Conservation (phyloP, 2,797 vertebrate genomes). For the Phoeniculus purpureus region DNA sequence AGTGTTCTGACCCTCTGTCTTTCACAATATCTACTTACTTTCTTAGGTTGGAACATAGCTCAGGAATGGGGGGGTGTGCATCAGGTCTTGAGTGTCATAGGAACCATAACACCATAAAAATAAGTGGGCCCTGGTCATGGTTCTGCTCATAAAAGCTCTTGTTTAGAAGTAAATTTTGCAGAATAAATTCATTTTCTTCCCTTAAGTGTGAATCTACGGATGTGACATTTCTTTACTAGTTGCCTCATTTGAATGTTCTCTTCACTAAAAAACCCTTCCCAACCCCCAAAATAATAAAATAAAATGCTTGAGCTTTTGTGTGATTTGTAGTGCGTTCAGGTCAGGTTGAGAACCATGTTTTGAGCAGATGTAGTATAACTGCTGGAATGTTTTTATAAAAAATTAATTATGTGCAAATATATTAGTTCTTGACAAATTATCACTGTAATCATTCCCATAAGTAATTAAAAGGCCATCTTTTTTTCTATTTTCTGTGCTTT, state of each 20-base stretch:
- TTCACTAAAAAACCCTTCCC: fast-evolving
- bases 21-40: no score
- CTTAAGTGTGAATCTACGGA: background rate
- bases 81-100: no score
- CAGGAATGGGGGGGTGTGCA: no score
- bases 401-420: background rate
- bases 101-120: no score
- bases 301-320: background rate
- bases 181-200: background rate
- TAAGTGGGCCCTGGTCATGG: background rate
- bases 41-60: no score
- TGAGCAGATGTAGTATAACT: background rate
- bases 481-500: background rate
- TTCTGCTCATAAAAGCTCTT: background rate
- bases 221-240: background rate
- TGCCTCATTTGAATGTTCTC: background rate
- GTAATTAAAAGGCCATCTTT: background rate
- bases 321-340: background rate
- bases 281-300: background rate
- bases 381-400: background rate
- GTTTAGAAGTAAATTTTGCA: background rate
- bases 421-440: background rate
- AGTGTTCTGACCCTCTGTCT: no score
- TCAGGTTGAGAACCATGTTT: background rate
- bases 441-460: background rate